These are phyloP conservation scores for Paratilapia polleni DNA, from an alignment of 2,113 vertebrate genomes.

Conservation along the genomic window DNA sequence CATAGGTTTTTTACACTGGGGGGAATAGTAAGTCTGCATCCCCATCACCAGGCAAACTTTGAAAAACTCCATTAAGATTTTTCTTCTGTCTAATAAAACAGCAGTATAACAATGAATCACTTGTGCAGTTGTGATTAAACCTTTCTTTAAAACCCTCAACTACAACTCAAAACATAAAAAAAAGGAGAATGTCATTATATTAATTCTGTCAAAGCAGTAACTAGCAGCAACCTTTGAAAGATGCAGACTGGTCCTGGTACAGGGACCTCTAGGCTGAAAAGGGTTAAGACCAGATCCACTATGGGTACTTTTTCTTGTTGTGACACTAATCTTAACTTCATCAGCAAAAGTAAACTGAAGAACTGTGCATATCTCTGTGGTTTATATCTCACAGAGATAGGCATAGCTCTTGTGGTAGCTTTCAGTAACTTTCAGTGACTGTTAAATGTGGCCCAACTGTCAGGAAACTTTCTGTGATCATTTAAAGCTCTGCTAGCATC, in stretches of 20 bases:
- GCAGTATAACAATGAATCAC: neutral
- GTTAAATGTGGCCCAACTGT: neutral
- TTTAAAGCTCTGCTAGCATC: neutral
- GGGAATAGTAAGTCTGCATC: neutral
- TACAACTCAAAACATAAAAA: neutral
- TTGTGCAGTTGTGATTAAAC: neutral
- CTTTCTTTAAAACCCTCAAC: neutral
- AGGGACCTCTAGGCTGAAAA: too few relatives aligned
- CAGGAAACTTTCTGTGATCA: neutral
- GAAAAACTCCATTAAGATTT: neutral
- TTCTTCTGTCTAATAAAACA: neutral
- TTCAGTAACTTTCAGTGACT: neutral
- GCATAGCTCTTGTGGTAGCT: neutral
- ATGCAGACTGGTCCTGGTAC: too few relatives aligned
- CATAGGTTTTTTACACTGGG: too few relatives aligned
- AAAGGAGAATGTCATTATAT: neutral
- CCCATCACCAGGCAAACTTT: neutral
- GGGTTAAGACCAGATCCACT: neutral
- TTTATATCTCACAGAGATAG: neutral
- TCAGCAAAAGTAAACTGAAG: neutral
- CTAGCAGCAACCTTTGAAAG: neutral
- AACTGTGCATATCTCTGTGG: neutral
- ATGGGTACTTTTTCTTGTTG: neutral
- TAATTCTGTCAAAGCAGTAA: neutral
- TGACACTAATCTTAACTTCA: neutral